A percentile compares a stretch with the other conserved stretches of the same genome.
Evolutionary conservation across 2,113 vertebrate genomes (phyloP).

Genomic region (Erinaceus europaeus): DNA sequence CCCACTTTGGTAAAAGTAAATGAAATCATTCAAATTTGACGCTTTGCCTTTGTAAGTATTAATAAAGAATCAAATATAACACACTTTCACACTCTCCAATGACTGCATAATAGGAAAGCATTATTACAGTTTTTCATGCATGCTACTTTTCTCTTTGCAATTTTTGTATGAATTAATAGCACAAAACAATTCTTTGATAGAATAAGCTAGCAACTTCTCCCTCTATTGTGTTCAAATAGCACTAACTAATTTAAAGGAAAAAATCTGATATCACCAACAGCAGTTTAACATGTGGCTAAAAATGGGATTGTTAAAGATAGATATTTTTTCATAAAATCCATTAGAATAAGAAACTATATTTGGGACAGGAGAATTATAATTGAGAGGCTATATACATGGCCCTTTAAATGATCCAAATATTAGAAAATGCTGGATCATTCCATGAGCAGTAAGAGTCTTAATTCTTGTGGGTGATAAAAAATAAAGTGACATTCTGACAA

Average conservation of each 20-base stretch:
- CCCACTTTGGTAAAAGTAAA: constrained; percentile 36
- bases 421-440: neutral
- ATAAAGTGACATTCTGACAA: neutral
- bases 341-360: neutral
- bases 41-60: constrained; percentile 31
- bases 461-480: neutral
- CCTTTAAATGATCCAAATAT: neutral
- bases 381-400: neutral
- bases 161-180: neutral
- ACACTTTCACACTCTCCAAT: neutral
- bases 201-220: neutral
- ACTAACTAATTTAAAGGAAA: neutral
- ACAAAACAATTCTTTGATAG: constrained; percentile 16
- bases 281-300: neutral
- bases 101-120: constrained; percentile 12
- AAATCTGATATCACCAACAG: neutral
- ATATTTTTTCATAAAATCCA: neutral
- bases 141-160: constrained; percentile 20
- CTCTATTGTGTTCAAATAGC: neutral
- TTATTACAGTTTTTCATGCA: neutral
- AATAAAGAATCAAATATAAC: constrained; percentile 43
- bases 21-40: constrained; percentile 35
- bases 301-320: neutral
- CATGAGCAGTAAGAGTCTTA: neutral
- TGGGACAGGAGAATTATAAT: neutral